Evolutionary conservation across 1,140 invertebrate genomes (phyloP).

Genomic region (Apis florea): DNA sequence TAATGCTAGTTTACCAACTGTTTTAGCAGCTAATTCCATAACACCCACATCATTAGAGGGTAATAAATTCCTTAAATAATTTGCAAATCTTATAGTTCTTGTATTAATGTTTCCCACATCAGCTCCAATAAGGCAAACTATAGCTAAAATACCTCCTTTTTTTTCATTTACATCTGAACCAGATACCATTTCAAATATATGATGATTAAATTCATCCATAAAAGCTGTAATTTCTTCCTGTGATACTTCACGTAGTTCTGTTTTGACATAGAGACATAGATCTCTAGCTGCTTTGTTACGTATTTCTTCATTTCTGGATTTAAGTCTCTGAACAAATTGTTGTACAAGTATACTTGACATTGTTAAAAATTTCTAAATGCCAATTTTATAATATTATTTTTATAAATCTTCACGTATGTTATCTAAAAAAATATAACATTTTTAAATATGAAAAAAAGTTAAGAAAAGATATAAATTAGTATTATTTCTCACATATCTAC

Average conservation of each 20-base stretch:
- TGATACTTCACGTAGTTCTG: constrained; percentile 94
- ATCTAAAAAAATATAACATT: not conserved
- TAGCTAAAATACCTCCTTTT: constrained; percentile 96
- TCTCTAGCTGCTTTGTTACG: constrained; percentile 92
- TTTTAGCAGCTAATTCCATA: constrained; percentile 97
- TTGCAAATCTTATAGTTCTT: constrained; percentile 94
- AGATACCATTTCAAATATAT: constrained; percentile 97
- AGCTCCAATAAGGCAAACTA: constrained; percentile 94
- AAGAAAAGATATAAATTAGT: not conserved
- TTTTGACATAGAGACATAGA: constrained; percentile 94
- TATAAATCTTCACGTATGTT: not conserved
- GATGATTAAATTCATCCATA: constrained; percentile 97
- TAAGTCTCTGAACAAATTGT: constrained; percentile 92
- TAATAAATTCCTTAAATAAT: constrained; percentile 93
- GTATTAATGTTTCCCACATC: constrained; percentile 96
- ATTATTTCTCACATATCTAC: constrained; percentile 14
- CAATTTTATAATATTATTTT: constrained; percentile 6
- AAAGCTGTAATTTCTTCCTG: constrained; percentile 94
- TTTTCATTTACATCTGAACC: constrained; percentile 95
- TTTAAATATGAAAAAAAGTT: not conserved
- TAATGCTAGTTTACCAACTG: constrained; percentile 93
- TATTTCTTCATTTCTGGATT: constrained; percentile 92
- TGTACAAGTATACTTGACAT: constrained; percentile 85
- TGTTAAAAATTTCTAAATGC: constrained; percentile 19
- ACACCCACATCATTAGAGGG: constrained; percentile 94